Evolutionary conservation across 2,113 vertebrate species (phyloP).

Genomic region (Hyperoodon ampullatus): DNA sequence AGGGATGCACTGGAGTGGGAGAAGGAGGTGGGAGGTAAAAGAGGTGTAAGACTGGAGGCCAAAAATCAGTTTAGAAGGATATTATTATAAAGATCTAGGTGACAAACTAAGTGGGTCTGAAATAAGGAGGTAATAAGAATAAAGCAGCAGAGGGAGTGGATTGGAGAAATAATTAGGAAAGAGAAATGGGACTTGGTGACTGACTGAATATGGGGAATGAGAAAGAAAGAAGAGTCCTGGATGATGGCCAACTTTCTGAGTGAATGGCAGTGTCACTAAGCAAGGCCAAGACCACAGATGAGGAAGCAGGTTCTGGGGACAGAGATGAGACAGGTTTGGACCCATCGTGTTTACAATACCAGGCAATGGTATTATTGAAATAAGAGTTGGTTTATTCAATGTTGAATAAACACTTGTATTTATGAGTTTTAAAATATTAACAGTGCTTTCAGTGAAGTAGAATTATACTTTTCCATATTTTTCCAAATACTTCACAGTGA

Average conservation of each 20-base stretch:
- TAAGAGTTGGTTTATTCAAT: neutral
- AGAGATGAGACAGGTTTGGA: neutral
- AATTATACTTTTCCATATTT: neutral
- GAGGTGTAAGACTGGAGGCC: neutral
- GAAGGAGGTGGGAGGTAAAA: neutral
- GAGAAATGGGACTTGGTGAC: neutral
- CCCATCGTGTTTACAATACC: neutral
- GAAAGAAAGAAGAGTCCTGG: neutral
- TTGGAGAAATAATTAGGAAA: neutral
- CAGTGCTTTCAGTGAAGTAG: neutral
- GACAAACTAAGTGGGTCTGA: neutral
- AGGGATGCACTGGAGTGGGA: neutral
- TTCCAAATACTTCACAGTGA: neutral
- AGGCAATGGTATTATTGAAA: neutral
- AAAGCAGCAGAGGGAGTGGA: neutral
- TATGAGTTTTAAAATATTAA: conserved; percentile 21
- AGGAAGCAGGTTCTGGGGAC: neutral
- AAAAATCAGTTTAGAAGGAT: neutral
- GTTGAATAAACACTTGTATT: neutral
- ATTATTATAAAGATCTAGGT: neutral
- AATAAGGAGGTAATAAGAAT: neutral
- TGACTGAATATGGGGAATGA: neutral
- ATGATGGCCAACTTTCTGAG: neutral
- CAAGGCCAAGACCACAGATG: neutral
- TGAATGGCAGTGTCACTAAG: neutral